Evolutionary conservation across 2,797 vertebrate species (phyloP).

Genomic region (Anomalospiza imberbis): DNA sequence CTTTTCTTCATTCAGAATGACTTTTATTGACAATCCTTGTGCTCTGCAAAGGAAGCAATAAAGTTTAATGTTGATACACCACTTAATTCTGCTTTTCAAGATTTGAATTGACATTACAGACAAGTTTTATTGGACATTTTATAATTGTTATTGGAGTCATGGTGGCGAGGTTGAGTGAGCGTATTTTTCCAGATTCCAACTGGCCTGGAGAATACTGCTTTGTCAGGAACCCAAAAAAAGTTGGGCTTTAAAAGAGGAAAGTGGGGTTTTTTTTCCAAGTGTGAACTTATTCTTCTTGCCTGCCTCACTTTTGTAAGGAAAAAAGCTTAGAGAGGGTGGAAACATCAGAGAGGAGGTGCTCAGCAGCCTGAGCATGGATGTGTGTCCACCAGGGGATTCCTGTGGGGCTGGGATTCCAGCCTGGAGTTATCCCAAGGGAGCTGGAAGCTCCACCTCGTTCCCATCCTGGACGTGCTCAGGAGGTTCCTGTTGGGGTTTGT

Average conservation of each 20-base stretch:
- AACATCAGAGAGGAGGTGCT: neutral
- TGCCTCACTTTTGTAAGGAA: neutral
- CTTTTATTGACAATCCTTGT: slow-evolving; percentile 72
- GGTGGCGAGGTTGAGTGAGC: slow-evolving; percentile 64
- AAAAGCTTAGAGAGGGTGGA: slow-evolving; percentile 3
- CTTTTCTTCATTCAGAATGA: slow-evolving; percentile 69
- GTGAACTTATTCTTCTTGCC: slow-evolving; percentile 24
- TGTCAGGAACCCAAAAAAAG: slow-evolving; percentile 18
- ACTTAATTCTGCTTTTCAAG: slow-evolving; percentile 75
- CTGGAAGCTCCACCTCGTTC: neutral
- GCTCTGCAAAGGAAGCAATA: slow-evolving; percentile 73
- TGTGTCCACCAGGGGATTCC: neutral
- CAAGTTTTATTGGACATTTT: slow-evolving; percentile 73
- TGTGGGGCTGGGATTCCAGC: neutral
- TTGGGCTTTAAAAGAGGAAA: neutral
- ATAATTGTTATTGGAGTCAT: slow-evolving; percentile 78
- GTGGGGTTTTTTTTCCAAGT: neutral
- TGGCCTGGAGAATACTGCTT: slow-evolving; percentile 57
- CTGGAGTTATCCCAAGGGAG: neutral
- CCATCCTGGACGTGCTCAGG: rapidly evolving
- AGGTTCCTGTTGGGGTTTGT: neutral
- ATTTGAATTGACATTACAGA: slow-evolving; percentile 74
- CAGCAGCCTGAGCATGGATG: neutral
- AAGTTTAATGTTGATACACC: slow-evolving; percentile 75
- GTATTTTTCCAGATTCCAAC: slow-evolving; percentile 60